Base-by-base conservation (phyloP, 2,113 vertebrate species). In the Corythornis cristatus region DNA sequence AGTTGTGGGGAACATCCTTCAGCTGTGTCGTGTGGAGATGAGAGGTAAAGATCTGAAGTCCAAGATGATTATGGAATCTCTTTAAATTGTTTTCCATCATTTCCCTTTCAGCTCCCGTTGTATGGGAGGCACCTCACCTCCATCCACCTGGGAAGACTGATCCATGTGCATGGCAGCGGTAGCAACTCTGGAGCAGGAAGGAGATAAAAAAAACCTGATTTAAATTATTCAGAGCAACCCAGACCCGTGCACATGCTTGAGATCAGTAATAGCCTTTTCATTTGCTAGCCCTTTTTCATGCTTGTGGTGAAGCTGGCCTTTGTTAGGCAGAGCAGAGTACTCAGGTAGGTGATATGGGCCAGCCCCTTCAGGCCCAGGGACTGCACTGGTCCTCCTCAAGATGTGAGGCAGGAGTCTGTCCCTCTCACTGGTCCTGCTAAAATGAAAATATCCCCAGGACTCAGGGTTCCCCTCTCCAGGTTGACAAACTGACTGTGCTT, bases 181-280 rank as follows among this genome's bases (percentile, higher is more conserved):
- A 89, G 71, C 66, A 50, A 17, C 50, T 68, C 62, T 18, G 25
- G 73, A 89, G 28, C 67, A 70, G 85, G 17, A 76, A 33, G 62
- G 70, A 93, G 74, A 92, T 92, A 64, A 95, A 94, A 96, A 96
- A 35, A 66, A 12, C 40, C 51, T 48, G 29, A 6, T 42, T 70
- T 95, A 66, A 95, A 93, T 96, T 87, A 91, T 93, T 90, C 84
- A 96, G 70, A 66, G 78, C 8, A 74, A 53, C 33, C 29, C 82
- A 91, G 76, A 48, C 71, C 74, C 51, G 3, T 0, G 6, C 46
- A 77, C 75, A 25, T n/a, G 87, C 82, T 89, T 0, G 0, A 85
- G 75, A 91, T 80, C 60, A 67, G 45, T 72, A 88, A 53, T 67
- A 37, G 4, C 71, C 68, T 89, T 67, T 62, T 37, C 0, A 0